These are phyloP conservation scores for Operophtera brumata DNA, from an alignment of 2,888 invertebrate genomes.

Conservation along the genomic window DNA sequence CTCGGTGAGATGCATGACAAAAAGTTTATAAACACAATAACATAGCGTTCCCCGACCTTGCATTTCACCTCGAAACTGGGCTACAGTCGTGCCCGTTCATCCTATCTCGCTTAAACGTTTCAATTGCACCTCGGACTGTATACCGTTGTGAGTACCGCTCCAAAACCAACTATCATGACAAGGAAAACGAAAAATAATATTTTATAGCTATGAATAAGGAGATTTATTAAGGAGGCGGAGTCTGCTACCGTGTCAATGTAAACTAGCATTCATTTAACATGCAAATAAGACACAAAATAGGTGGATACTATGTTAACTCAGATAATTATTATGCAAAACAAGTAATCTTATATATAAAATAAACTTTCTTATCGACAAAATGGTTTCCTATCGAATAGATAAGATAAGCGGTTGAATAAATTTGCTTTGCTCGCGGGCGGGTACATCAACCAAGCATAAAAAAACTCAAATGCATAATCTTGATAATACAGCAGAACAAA, in stretches of 20 bases:
- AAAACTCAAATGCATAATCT: slow-evolving; percentile 39
- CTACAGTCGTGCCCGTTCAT: slow-evolving; percentile 65
- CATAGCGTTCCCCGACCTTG: slow-evolving; percentile 64
- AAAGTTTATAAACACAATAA: slow-evolving; percentile 68
- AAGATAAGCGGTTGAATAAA: slow-evolving; percentile 12
- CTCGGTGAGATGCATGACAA: slow-evolving; percentile 69
- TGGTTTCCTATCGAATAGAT: slow-evolving; percentile 15
- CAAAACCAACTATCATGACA: slow-evolving; percentile 53
- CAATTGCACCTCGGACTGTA: slow-evolving; percentile 62
- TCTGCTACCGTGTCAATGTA: slow-evolving; percentile 11
- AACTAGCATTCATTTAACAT: slow-evolving; percentile 16
- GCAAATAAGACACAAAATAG: slow-evolving; percentile 25
- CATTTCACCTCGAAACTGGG: slow-evolving; percentile 68
- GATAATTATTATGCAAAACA: slow-evolving; percentile 18
- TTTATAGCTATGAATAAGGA: slow-evolving; percentile 20
- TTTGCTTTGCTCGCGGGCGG: slow-evolving; percentile 18
- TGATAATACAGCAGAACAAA: slow-evolving; percentile 50
- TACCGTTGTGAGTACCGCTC: slow-evolving; percentile 72
- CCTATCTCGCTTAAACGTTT: slow-evolving; percentile 54
- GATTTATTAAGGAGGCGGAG: slow-evolving; percentile 5
- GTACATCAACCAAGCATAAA: slow-evolving; percentile 29
- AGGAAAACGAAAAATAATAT: slow-evolving; percentile 38
- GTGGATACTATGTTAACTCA: slow-evolving; percentile 10
- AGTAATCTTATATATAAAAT: slow-evolving; percentile 7
- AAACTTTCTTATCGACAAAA: slow-evolving; percentile 8